phyloP scores from a whole-genome alignment of 1,140 invertebrate genomes.

The Drosophila kohkoa region DNA sequence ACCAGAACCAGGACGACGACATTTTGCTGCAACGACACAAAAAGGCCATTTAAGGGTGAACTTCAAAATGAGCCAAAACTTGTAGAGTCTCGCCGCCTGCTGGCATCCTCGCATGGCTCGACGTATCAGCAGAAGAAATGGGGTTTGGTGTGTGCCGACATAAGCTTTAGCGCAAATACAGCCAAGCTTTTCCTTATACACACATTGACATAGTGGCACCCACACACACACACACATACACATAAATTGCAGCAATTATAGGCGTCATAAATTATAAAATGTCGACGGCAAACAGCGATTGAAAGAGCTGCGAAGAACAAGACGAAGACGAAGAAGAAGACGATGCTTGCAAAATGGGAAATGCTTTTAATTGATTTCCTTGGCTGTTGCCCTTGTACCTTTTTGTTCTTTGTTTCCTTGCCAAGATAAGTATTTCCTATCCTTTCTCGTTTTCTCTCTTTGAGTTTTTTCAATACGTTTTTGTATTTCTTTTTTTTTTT shows the following conservation, averaged over 20 bases:
- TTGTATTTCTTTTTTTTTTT: neutral
- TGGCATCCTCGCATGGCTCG: neutral
- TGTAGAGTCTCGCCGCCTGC: slow-evolving; percentile 9
- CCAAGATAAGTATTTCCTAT: slow-evolving; percentile 56
- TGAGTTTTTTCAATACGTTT: slow-evolving; percentile 8
- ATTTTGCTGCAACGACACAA: slow-evolving; percentile 49
- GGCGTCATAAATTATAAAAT: slow-evolving; percentile 79
- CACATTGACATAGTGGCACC: slow-evolving; percentile 18
- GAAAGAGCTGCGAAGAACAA: slow-evolving; percentile 12
- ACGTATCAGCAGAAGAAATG: slow-evolving; percentile 44
- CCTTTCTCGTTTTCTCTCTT: slow-evolving; percentile 12
- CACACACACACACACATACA: slow-evolving; percentile 32
- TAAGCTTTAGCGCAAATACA: slow-evolving; percentile 60
- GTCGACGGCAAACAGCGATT: slow-evolving; percentile 48
- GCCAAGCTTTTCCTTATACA: slow-evolving; percentile 29
- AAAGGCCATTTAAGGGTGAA: slow-evolving; percentile 42
- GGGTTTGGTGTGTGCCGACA: slow-evolving; percentile 44
- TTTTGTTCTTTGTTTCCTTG: slow-evolving; percentile 35
- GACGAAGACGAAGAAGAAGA: neutral
- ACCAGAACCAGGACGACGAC: slow-evolving; percentile 14
- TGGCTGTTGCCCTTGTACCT: slow-evolving; percentile 26
- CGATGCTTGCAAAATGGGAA: slow-evolving; percentile 41
- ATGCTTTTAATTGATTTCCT: slow-evolving; percentile 77
- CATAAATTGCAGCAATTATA: slow-evolving; percentile 80
- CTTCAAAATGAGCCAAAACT: slow-evolving; percentile 46